These are phyloP conservation scores for Scaptomyza cyrtandrae DNA, from an alignment of 2,888 invertebrate species.

Conservation along the genomic window DNA sequence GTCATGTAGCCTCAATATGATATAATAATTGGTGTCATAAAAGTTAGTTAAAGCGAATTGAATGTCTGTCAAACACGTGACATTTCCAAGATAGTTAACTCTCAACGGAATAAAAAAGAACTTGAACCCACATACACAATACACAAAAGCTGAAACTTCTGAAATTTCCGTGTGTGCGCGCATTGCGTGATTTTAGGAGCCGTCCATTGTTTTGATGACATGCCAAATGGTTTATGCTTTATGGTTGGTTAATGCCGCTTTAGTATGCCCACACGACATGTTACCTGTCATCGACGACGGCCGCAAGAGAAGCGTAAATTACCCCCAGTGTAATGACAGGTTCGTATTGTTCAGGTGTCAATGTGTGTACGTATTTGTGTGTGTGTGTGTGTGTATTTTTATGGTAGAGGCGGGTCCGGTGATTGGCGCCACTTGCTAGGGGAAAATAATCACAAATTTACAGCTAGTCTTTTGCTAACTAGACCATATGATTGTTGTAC, in stretches of 20 bases:
- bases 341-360: conserved; percentile 30
- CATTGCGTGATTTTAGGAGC: conserved; percentile 53
- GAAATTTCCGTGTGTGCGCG: conserved; percentile 32
- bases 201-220: conserved; percentile 67
- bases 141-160: conserved; percentile 32
- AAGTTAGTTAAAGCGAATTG: conserved; percentile 73
- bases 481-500: conserved; percentile 31
- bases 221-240: conserved; percentile 59
- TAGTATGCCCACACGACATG: conserved; percentile 38
- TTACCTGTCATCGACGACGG: conserved; percentile 55
- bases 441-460: conserved; percentile 45
- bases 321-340: conserved; percentile 46
- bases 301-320: conserved; percentile 12
- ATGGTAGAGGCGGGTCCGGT: conserved; percentile 12
- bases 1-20: conserved; percentile 21
- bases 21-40: conserved; percentile 73
- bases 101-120: conserved; percentile 28
- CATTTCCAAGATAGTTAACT: conserved; percentile 65
- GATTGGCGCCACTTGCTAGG: conserved; percentile 12
- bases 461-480: conserved; percentile 39
- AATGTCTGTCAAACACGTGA: conserved; percentile 65
- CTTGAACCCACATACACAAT: conserved; percentile 26
- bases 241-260: conserved; percentile 31
- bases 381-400: not conserved
- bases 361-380: not conserved